A percentile compares a stretch with the other conserved stretches of the same genome.
Conservation (phyloP, 37 sponge, comb jelly and placozoan genomes). For the Oopsacas minuta region DNA sequence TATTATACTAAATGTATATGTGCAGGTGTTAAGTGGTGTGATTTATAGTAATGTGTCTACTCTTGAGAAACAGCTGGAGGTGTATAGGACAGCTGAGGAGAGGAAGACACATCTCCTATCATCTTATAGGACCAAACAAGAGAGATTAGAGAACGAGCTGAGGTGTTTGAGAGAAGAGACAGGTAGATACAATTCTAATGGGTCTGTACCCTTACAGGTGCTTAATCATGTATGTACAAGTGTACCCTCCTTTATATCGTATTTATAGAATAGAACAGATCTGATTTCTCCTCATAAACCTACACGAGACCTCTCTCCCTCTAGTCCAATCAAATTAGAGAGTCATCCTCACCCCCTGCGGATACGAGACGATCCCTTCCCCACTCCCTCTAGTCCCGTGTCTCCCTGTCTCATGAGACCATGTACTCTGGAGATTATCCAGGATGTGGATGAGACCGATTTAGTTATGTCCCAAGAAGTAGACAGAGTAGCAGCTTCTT, state of each 20-base stretch:
- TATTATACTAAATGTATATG: background rate
- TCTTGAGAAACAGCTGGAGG: background rate
- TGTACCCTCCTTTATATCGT: background rate
- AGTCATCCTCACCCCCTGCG: background rate
- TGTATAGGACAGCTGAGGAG: background rate
- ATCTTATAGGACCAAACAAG: background rate
- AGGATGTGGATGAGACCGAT: background rate
- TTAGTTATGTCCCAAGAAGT: background rate
- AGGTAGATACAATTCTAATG: background rate
- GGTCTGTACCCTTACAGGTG: background rate
- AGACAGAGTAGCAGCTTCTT: background rate
- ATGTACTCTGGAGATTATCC: background rate
- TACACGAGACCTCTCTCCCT: background rate
- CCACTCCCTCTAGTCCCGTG: background rate
- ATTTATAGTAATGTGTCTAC: background rate
- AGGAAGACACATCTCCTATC: background rate
- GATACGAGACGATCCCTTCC: background rate
- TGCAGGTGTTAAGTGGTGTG: background rate
- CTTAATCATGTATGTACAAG: background rate
- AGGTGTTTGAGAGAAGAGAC: background rate
- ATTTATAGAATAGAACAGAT: background rate
- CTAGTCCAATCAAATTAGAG: background rate
- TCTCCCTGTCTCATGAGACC: background rate
- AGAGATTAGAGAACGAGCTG: background rate
- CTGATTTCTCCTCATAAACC: background rate